Base-by-base conservation (phyloP, 2,888 invertebrate species). In the Fragum whitleyi region DNA sequence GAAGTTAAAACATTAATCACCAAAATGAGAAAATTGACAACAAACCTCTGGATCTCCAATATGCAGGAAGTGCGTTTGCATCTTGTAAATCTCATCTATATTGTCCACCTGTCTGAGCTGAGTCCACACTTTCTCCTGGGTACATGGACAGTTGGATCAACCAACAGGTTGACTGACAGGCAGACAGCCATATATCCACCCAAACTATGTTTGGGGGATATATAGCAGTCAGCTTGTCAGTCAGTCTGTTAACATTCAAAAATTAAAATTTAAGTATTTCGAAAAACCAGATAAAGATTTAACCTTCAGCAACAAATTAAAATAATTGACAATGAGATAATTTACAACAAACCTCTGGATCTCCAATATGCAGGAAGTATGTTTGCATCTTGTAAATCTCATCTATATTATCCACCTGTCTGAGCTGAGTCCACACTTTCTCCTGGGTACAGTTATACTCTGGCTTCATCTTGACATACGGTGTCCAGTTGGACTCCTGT, bases 401-500 rank as follows among this genome's bases (percentile, higher is more conserved):
- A 83, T 94, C 94, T 6, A 91, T 79, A 39, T 91, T 92, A 70
- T 91, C 90, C 2, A 77, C 72, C 57, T 90, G 90, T n/a, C 91
- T 81, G 29, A 94, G 85, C 65, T 91, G 85, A 3, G 92, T 90
- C 90, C 93, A 90, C 70, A 89, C 85, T 72, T 90, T 92, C 86
- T 92, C 92, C 73, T 91, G 91, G 14, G 84, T 79, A 1, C 91
- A 89, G 75, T 93, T 91, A 29, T 76, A 83, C 74, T 92, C 90
- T 6, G 93, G 90, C 57, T 87, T 87, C 28, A 94, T 82, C 32
- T 76, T 86, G 1, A 93, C 83, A 82, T 88, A 94, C 0, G 89
- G 85, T 59, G 90, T 65, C 94, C 94, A 94, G 88, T 92, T 94
- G 16, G 92, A 90, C 23, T 92, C 92, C 74, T 94, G 90, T 81